phyloP scores from a whole-genome alignment of 1,140 invertebrate genomes.

The Bombus picipes region DNA sequence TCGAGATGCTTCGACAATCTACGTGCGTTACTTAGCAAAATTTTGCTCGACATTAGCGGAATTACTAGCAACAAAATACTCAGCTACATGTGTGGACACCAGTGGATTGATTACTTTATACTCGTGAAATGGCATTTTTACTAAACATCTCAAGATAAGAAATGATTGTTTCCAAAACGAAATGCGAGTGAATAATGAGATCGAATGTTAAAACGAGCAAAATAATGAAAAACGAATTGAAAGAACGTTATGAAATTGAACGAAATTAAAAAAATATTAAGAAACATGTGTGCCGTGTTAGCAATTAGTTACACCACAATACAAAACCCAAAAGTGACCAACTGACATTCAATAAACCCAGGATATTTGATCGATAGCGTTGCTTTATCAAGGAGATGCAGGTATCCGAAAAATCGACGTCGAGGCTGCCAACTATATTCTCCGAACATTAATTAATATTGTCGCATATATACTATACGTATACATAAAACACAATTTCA shows the following conservation, averaged over 20 bases:
- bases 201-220: constrained; percentile 19
- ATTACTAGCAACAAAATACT: constrained; percentile 62
- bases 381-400: constrained; percentile 52
- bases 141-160: constrained; percentile 47
- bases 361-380: constrained; percentile 58
- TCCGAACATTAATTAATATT: background rate
- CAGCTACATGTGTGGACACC: constrained; percentile 80
- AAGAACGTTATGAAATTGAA: constrained; percentile 16
- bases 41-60: constrained; percentile 13
- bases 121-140: constrained; percentile 17
- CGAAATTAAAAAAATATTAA: constrained; percentile 13
- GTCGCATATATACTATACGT: background rate
- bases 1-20: constrained; percentile 2
- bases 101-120: constrained; percentile 64
- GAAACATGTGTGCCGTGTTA: constrained; percentile 64
- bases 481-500: background rate
- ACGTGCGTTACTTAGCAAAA: background rate
- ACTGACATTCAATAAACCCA: constrained; percentile 52
- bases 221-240: constrained; percentile 10
- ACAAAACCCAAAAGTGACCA: constrained; percentile 64
- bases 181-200: constrained; percentile 44
- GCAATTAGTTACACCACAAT: constrained; percentile 68
- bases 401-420: constrained; percentile 61
- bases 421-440: background rate
- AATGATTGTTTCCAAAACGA: constrained; percentile 7